Evolutionary conservation across 2,888 invertebrate species (phyloP), one percentile per base, ranked within the genome.

Genomic region (Drosophila sordidula): DNA sequence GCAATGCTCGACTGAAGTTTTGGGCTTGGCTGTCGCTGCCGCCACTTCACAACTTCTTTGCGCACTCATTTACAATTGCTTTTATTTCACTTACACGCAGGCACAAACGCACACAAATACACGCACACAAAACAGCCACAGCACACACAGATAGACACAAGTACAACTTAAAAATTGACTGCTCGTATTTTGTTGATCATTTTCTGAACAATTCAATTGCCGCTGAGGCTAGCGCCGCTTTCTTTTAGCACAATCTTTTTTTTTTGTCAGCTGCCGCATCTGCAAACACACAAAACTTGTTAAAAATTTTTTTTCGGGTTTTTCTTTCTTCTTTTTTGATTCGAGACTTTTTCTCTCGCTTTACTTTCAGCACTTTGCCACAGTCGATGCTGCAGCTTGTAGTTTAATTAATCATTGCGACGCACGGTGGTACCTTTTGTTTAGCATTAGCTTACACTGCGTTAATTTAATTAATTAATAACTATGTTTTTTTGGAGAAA

Each of bases 1-100:
- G 71, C 72, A 82, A 86, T 83, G 89, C 77, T 88, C 88, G 79
- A 86, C 78, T 89, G 87, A 84, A 89, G 88, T 90, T 90, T 87
- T 89, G 90, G 90, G 90, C 90, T 90, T 90, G 91, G 90, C 82
- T 64, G 65, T 67, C 59, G 77, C 70, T 59, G 66, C 70, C 72
- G 63, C 73, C 70, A 66, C 80, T 72, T 66, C 71, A 62, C 61
- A 67, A 66, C 67, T 70, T 79, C 72, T 70, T 80, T 55, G 71
- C 68, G 59, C 79, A 72, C 70, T 72, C 81, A 86, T 83, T 78
- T 75, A 70, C 87, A 87, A 74, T 80, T 73, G 66, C 80, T 76
- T 73, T 61, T 70, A 82, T 65, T 78, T 80, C 70, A 77, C 66
- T 76, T 80, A 73, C 81, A 81, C 81, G 70, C 78, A 70, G 58